Evolutionary conservation across 2,797 vertebrate genomes (phyloP), one percentile per base, ranked within the genome.

Genomic region (Trachurus trachurus): DNA sequence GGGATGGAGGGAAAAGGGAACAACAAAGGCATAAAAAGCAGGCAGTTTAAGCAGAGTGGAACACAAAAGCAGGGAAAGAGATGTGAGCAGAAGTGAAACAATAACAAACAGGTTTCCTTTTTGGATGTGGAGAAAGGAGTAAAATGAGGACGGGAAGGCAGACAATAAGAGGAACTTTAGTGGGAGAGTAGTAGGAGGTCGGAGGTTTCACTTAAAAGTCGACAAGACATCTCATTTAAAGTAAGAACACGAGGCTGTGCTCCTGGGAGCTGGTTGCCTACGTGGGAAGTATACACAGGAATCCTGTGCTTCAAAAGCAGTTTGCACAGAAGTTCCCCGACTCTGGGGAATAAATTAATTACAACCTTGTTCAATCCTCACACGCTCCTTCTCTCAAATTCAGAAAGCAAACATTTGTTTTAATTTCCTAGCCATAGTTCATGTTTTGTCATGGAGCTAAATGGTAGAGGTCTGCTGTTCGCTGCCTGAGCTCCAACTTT

Each of bases 341-440:
- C 81, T 81, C 77, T 11, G 12, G 50, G 78, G 65, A 71, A 84
- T 79, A 74, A 76, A 83, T 74, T 71, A 85, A 81, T 81, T 50
- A 76, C 45, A 72, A 21, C 47, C 21, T 70, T 58, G 42, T 59
- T 74, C 53, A 70, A 44, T 63, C 75, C 54, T 76, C 63, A 9
- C 53, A 60, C 9, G 21, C n/a, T 17, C 34, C 34, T 65, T 34
- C 12, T 47, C 52, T 85, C 15, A 60, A 19, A 76, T 66, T 59
- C 61, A 40, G 34, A 69, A 65, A 61, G 31, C 52, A 52, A 80
- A 37, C 52, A 65, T 84, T 87, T 81, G 60, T 77, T 83, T 83
- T 76, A 31, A 80, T 80, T 82, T 31, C n/a, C 65, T 1, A 12
- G 39, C 44, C 71, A 31, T 42, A 63, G 70, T 71, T 83, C 49